Evolutionary conservation across 2,888 invertebrate species (phyloP), one percentile per base, ranked within the genome.

Genomic region (Didymodactylos carnosus): DNA sequence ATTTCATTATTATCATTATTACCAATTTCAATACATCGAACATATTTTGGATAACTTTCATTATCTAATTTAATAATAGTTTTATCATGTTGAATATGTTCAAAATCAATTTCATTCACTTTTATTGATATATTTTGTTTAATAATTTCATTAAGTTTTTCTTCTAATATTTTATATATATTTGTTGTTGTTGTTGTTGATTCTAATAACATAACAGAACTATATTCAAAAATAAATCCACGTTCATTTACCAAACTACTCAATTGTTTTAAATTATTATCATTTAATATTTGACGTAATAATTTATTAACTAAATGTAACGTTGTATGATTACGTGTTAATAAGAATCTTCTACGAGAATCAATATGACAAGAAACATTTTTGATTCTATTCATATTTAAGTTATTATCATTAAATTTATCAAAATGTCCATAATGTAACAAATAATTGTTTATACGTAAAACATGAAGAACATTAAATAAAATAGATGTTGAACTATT

Each of bases 211-310:
- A n/a, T n/a, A 46, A 71, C 71, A 8, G 71, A 74, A 71, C 53
- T 53, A 69, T 71, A 74, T 39, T 74, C 74, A 69, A 71, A 74
- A 19, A 69, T 71, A n/a, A 74, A 72, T 14, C 19, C 53, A 40
- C 69, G 41, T 23, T 53, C 46, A 39, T 71, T 71, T 25, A 72
- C 71, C 39, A 69, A 41, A 14, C 71, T 71, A 19, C 62, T 53
- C 19, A 53, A 62, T 71, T 74, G 74, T 13, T 71, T 43, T n/a
- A 74, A 29, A 25, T 43, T 46, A 13, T 51, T 16, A 51, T 75
- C 75, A 23, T 39, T 69, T 46, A 69, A 69, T 11, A 70, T 8
- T 39, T 69, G 39, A 51, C 75, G 46, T 8, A 75, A 43, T n/a
- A 40, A 25, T 46, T 69, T 69, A 35, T 71, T 72, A 23, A 75